Conservation (phyloP, 1,140 invertebrate genomes). For the Andrena cerasifolii region DNA sequence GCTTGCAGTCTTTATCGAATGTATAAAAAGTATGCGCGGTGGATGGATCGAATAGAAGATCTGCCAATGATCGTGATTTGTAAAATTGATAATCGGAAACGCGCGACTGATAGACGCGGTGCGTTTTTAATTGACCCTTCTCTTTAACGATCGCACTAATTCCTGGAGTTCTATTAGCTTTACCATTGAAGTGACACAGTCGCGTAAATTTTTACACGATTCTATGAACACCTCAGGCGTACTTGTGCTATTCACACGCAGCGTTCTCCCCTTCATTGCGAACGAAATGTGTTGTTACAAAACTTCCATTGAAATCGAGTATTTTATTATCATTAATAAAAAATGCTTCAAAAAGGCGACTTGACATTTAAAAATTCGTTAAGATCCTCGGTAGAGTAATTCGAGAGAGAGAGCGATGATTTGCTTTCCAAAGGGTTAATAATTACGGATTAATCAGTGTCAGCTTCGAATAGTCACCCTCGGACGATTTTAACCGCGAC, state of each 20-base stretch:
- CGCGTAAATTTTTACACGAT: no score
- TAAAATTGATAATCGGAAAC: not conserved
- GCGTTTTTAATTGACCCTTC: not conserved
- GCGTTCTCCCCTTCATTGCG: not conserved
- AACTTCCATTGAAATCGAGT: not conserved
- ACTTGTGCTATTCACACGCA: not conserved
- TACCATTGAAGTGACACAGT: no score
- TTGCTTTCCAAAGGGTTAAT: not conserved
- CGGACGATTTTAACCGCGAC: not conserved
- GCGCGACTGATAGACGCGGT: not conserved
- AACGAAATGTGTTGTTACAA: not conserved
- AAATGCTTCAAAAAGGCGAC: not conserved
- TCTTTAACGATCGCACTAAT: not conserved
- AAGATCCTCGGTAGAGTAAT: not conserved
- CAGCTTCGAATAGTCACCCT: no score
- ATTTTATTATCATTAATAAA: not conserved
- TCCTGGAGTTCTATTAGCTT: not conserved
- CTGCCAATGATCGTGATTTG: not conserved
- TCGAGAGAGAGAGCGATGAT: not conserved
- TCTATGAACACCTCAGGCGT: not conserved
- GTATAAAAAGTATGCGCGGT: not conserved
- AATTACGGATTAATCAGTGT: not conserved
- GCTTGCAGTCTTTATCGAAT: conserved; percentile 6
- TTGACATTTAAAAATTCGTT: not conserved
- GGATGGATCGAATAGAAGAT: not conserved